Base-by-base conservation (phyloP, 2,113 vertebrate genomes). In the Microcebus griseorufus region DNA sequence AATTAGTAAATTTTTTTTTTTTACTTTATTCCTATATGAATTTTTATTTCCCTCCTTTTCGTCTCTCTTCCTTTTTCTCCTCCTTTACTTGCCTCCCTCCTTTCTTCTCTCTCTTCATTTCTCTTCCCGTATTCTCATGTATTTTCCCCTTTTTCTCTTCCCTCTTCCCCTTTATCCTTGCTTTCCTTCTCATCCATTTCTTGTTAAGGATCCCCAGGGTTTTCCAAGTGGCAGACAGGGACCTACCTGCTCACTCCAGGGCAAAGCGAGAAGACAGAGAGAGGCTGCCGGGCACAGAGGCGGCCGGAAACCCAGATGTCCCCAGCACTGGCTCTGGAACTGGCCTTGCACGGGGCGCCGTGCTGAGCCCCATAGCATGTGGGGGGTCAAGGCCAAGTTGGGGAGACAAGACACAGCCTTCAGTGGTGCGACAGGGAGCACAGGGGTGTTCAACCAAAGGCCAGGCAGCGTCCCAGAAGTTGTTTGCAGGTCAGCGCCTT, bases 221-320 rank as follows among this genome's bases (percentile, higher is more conserved):
- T 48, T 65, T 72, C 93, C 60, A 86, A n/a, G 51, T 25, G 51
- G 37, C 1, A 29, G 4, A 17, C 17, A 20, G 42, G n/a, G n/a
- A 58, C 51, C 5, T 37, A 58, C 51, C 5, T 37, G 16, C 17
- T 23, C 6, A 16, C 45, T 22, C 73, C 37, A 20, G 73, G 53
- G 82, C 7, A 32, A 89, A 16, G 51, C 23, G 20, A 48, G 67
- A 18, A n/a, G 22, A 79, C 25, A 37, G 69, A 32, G 2, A 7
- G 11, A 85, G 55, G 45, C 6, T 6, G 0, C 39, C 9, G n/a
- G 58, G 90, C 3, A 2, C 3, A 6, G 32, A 67, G 20, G 10
- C 11, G 45, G 25, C 1, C 0, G 20, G 5, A 69, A 34, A 12
- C 4, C 0, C 0, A 34, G 22, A 9, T 11, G 39, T 39, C 42